Base-by-base conservation (phyloP, 2,113 vertebrate species). In the Petrocephalus microphthalmus region DNA sequence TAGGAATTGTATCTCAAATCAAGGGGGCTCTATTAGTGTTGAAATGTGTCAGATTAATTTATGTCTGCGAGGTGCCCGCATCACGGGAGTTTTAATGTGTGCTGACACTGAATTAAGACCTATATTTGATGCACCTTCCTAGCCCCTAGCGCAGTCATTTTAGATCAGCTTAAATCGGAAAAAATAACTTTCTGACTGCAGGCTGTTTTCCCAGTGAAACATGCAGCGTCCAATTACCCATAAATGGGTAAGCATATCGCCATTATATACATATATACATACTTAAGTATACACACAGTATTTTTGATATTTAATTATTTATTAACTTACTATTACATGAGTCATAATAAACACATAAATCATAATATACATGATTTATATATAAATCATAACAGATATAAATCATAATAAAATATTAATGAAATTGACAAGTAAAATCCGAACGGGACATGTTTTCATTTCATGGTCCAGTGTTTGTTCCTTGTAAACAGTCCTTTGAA, bases 21-120 rank as follows among this genome's bases (percentile, higher is more conserved):
- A 88, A 54, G 60, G 25, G 29, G 25, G 29, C 19, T 89, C 88
- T 89, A 89, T 89, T 89, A 89, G 33, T 86, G 88, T 85, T 86
- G 88, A 89, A 86, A 86, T 85, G 49, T 89, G 88, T 89, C 88
- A 89, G 15, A 54, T 86, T 89, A 89, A 89, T 89, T 89, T 64
- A 74, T 74, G 60, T 86, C 88, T 78, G 64, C 29, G 33, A 29
- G 19, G 15, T 19, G 51, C 37, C 78, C 60, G 74, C 20, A 20
- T 89, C 60, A 86, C 54, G 25, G 49, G 29, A 60, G 74, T 78
- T 84, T 78, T 89, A 89, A 89, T 89, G 52, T 89, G 88, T 53
- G 60, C 84, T 89, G 88, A 86, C 88, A 78, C 29, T 89, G 64
- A 86, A 89, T 85, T 89, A 85, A 78, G 84, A 78, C 49, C 84